Evolutionary conservation across 37 sponge, comb jelly and placozoan species (phyloP).

Genomic region (Crambe crambe): DNA sequence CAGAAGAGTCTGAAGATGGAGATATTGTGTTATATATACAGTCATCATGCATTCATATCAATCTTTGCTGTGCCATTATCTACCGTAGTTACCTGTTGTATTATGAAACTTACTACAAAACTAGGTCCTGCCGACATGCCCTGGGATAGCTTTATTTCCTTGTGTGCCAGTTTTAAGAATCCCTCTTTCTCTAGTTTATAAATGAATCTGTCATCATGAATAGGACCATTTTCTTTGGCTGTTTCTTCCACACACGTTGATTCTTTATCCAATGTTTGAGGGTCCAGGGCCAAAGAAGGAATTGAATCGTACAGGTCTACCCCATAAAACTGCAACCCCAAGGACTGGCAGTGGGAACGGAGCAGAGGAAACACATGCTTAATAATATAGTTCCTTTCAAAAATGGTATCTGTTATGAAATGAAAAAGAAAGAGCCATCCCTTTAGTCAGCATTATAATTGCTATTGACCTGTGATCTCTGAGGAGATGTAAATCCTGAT

Average conservation of each 20-base stretch:
- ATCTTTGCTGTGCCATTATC: neutral
- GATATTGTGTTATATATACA: too few species aligned
- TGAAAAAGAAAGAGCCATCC: neutral
- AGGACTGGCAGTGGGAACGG: conserved; percentile 42
- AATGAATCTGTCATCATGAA: neutral
- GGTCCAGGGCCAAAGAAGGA: neutral
- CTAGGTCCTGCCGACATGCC: conserved; percentile 60
- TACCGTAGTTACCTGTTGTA: too few species aligned
- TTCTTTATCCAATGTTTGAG: neutral
- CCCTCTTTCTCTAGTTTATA: conserved; percentile 38
- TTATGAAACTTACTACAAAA: conserved; percentile 66
- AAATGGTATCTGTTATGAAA: neutral
- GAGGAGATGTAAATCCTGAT: conserved; percentile 64
- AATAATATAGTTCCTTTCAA: conserved; percentile 35
- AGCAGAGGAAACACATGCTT: conserved; percentile 51
- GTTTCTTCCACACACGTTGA: conserved; percentile 2
- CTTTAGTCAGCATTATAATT: neutral
- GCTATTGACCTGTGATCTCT: conserved; percentile 18
- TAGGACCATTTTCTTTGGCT: neutral
- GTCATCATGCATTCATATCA: too few species aligned
- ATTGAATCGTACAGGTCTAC: conserved; percentile 53
- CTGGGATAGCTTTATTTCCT: conserved; percentile 76
- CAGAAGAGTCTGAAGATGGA: conserved; percentile 58
- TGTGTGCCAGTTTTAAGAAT: conserved; percentile 15
- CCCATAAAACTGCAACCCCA: conserved; percentile 71